phyloP scores from a whole-genome alignment of 1,140 invertebrate species.

The Ericerus pela region DNA sequence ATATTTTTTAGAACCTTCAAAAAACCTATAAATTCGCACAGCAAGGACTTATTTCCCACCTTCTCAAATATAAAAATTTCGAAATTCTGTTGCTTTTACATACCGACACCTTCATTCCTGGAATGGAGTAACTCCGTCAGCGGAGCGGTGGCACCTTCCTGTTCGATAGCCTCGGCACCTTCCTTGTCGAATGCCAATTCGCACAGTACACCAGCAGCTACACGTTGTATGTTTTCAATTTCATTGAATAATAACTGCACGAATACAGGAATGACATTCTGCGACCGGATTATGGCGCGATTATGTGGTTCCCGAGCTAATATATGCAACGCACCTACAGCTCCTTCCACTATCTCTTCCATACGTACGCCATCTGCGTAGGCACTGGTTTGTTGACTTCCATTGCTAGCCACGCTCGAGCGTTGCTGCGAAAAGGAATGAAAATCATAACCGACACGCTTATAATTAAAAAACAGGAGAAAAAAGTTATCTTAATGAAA shows the following conservation, averaged over 20 bases:
- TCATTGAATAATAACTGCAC: conserved; percentile 77
- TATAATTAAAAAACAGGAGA: background rate
- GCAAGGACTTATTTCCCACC: too few relatives aligned
- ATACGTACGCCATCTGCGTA: conserved; percentile 93
- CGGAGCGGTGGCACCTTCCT: conserved; percentile 88
- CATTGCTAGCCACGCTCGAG: conserved; percentile 51
- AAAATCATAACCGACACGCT: conserved; percentile 42
- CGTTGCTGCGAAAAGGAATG: conserved; percentile 45
- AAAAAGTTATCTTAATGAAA: background rate
- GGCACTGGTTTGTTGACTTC: conserved; percentile 41
- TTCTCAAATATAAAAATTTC: too few relatives aligned
- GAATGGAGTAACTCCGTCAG: conserved; percentile 90
- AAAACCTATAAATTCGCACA: too few relatives aligned
- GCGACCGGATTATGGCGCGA: conserved; percentile 75
- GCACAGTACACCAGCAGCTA: conserved; percentile 88
- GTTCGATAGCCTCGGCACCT: conserved; percentile 91
- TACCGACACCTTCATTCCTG: conserved; percentile 59
- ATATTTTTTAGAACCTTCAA: too few relatives aligned
- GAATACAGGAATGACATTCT: conserved; percentile 88
- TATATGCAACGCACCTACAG: conserved; percentile 91
- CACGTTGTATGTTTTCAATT: conserved; percentile 84
- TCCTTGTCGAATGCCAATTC: conserved; percentile 92
- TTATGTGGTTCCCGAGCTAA: conserved; percentile 89
- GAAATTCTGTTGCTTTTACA: too few relatives aligned
- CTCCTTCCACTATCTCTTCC: conserved; percentile 97